Evolutionary conservation across 2,113 vertebrate genomes (phyloP), one percentile per base, ranked within the genome.

Genomic region (Anolis carolinensis): DNA sequence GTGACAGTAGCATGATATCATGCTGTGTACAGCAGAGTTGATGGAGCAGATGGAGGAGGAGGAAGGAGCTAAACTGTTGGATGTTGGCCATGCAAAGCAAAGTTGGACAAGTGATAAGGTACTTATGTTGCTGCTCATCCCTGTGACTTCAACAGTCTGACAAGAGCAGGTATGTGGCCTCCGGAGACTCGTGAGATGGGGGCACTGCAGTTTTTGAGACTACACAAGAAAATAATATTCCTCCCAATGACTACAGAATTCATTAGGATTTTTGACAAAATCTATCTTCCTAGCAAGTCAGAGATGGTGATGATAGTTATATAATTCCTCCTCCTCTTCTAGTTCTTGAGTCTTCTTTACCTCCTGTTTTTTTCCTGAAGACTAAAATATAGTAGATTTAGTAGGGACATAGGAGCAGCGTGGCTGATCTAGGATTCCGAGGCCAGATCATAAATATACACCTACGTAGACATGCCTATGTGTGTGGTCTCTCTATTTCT

Each of bases 381-480:
- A 80, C n/a, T 32, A 65, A 85, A 85, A 39, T 86, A 80, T 62
- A 74, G 68, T 80, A 27, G 50, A 4, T 86, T 86, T 44, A 79
- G 25, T 39, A 86, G 59, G 2, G 30, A 62, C 36, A 59, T 67
- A 62, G 65, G 8, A 79, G n/a, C 44, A 62, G 48, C 34, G 7
- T 36, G 32, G 14, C n/a, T 68, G 48, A 78, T 70, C 63, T 85
- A 32, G 23, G 34, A 39, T 75, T 75, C 39, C 71, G 65, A 75
- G 2, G 48, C 7, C 5, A 59, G 14, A 18, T 52, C 44, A 36
- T 79, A 79, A 85, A 85, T 74, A 71, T 23, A 52, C 55, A 70
- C 16, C 21, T 21, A 36, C 27, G 55, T 79, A 70, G 20, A 50
- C 10, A 14, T 68, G 7, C 27, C 34, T 71, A 23, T 72, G 21